Evolutionary conservation across 1,140 invertebrate species (phyloP).

Genomic region (Amyelois transitella): DNA sequence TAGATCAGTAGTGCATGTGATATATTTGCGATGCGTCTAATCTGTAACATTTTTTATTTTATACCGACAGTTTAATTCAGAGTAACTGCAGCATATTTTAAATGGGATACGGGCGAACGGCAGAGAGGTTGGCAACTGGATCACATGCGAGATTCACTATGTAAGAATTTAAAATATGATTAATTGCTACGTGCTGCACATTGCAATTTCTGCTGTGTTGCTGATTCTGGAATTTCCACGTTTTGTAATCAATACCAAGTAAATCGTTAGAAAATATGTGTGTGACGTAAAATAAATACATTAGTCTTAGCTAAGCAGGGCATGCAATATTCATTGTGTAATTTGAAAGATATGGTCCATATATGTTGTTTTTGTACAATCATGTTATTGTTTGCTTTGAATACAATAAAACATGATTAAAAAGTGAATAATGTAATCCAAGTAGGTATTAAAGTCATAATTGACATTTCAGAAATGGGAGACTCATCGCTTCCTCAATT

Average conservation of each 20-base stretch:
- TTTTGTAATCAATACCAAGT: conserved; percentile 19
- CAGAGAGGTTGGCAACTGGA: not conserved
- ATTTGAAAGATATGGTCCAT: conserved; percentile 10
- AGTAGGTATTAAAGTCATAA: not conserved
- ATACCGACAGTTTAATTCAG: not conserved
- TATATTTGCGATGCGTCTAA: too few species aligned
- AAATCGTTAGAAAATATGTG: conserved; percentile 16
- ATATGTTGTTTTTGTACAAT: not conserved
- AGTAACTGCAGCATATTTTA: too few species aligned
- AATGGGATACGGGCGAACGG: too few species aligned
- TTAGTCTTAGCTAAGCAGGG: not conserved
- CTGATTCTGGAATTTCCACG: conserved; percentile 35
- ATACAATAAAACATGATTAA: conserved; percentile 6
- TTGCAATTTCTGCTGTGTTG: conserved; percentile 20
- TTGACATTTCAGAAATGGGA: not conserved
- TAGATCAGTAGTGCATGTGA: too few species aligned
- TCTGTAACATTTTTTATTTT: too few species aligned
- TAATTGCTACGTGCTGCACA: conserved; percentile 25
- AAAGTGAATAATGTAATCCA: conserved; percentile 8
- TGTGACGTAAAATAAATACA: conserved; percentile 6
- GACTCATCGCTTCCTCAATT: not conserved
- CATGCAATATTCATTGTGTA: not conserved
- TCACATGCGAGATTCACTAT: conserved; percentile 22
- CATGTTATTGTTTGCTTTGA: not conserved
- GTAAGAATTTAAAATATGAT: conserved; percentile 38